These are phyloP conservation scores for Drosophila kanapiae DNA, from an alignment of 1,140 invertebrate genomes.

Conservation along the genomic window DNA sequence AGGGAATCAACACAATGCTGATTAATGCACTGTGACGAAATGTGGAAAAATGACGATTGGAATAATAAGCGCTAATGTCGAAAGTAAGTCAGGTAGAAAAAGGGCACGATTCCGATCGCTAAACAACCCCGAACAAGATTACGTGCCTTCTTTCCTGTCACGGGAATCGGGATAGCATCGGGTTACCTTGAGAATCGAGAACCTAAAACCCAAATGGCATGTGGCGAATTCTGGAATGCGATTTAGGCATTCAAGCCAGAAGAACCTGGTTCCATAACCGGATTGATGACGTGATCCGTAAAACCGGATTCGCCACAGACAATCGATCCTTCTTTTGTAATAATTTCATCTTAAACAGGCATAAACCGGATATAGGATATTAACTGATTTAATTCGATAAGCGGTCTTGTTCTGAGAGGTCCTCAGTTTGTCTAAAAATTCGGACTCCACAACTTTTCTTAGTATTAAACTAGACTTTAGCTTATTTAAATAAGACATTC, in stretches of 20 bases:
- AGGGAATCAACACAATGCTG: constrained; percentile 42
- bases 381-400: background rate
- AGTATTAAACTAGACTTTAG: background rate
- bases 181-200: constrained; percentile 49
- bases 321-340: constrained; percentile 26
- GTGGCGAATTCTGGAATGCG: constrained; percentile 42
- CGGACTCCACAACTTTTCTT: background rate
- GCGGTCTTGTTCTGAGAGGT: background rate
- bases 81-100: constrained; percentile 52
- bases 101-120: constrained; percentile 24
- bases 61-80: constrained; percentile 48
- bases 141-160: constrained; percentile 33
- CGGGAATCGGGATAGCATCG: constrained; percentile 25
- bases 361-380: constrained; percentile 25
- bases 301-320: constrained; percentile 4
- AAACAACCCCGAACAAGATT: constrained; percentile 52
- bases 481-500: background rate
- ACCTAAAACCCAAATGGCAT: constrained; percentile 32
- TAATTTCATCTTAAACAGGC: background rate
- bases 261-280: constrained; percentile 22
- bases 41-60: constrained; percentile 15
- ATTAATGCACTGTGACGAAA: constrained; percentile 75
- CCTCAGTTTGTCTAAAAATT: background rate
- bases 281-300: constrained; percentile 19
- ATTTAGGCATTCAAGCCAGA: constrained; percentile 32